phyloP scores from a whole-genome alignment of 2,888 invertebrate species.

The Aspidiotus rigidus region DNA sequence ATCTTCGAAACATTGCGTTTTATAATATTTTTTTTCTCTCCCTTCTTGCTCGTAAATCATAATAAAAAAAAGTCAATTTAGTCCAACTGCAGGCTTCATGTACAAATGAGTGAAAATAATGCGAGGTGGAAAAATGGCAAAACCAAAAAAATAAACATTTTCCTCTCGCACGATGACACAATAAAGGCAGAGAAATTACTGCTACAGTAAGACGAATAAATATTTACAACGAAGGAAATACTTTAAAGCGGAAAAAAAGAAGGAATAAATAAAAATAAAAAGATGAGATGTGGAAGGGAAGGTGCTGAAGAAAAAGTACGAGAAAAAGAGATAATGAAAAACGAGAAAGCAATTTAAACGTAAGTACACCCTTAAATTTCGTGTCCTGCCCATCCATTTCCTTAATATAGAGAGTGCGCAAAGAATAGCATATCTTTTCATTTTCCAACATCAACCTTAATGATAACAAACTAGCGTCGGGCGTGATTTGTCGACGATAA shows the following conservation, averaged over 20 bases:
- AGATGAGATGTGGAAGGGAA: background rate
- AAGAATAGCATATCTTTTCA: constrained; percentile 25
- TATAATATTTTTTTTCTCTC: too few species aligned
- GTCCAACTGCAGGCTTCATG: too few species aligned
- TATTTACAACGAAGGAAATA: too few species aligned
- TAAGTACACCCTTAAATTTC: constrained; percentile 29
- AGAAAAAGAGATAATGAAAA: constrained; percentile 20
- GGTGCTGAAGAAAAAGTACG: background rate
- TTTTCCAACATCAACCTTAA: constrained; percentile 19
- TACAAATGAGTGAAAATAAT: too few species aligned
- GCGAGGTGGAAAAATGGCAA: too few species aligned
- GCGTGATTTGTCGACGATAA: constrained; percentile 9
- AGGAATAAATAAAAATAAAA: constrained; percentile 9
- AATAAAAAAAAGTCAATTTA: too few species aligned
- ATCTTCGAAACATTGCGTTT: too few species aligned
- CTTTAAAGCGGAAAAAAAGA: background rate
- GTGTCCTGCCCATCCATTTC: constrained; percentile 23
- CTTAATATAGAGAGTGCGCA: constrained; percentile 12
- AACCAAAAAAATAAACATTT: too few species aligned
- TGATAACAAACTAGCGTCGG: constrained; percentile 22
- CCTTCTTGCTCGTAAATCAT: too few species aligned
- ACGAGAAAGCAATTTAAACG: constrained; percentile 28
- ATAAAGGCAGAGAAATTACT: too few species aligned
- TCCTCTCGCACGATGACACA: too few species aligned
- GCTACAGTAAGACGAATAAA: too few species aligned